These are phyloP conservation scores for Spilarctia lutea DNA, from an alignment of 2,888 invertebrate genomes.

Conservation along the genomic window DNA sequence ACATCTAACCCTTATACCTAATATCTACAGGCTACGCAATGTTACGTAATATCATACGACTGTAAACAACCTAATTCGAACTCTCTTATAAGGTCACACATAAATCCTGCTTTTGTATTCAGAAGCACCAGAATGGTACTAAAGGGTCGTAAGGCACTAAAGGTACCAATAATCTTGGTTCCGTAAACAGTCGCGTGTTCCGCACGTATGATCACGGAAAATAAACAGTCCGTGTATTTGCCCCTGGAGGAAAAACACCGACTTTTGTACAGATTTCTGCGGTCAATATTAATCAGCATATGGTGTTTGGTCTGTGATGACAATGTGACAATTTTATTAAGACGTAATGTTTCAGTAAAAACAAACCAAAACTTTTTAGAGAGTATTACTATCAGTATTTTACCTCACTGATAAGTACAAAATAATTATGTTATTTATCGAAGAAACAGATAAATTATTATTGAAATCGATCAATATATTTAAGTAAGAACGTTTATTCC, in stretches of 20 bases:
- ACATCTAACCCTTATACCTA: neutral
- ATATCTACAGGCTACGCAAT: constrained; percentile 14
- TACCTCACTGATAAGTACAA: neutral
- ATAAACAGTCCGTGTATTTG: constrained; percentile 21
- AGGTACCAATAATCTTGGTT: constrained; percentile 28
- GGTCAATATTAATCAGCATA: constrained; percentile 9
- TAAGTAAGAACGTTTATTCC: neutral
- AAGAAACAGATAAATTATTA: neutral
- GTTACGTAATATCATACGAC: constrained; percentile 7
- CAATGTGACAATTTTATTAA: constrained; percentile 5
- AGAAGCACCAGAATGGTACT: constrained; percentile 19
- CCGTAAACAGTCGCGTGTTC: constrained; percentile 21
- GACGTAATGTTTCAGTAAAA: neutral
- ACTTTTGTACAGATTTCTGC: constrained; percentile 13
- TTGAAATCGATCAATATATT: neutral
- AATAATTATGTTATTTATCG: neutral
- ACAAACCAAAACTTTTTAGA: neutral
- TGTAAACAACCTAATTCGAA: constrained; percentile 20
- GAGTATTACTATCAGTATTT: neutral
- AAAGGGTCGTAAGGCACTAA: constrained; percentile 16
- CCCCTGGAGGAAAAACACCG: constrained; percentile 13
- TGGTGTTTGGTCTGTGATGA: neutral
- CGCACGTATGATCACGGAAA: constrained; percentile 14
- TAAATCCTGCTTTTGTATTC: constrained; percentile 27
- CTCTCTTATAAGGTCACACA: constrained; percentile 15